Evolutionary conservation across 2,888 invertebrate species (phyloP).

Genomic region (Malthinus seriepunctatus): DNA sequence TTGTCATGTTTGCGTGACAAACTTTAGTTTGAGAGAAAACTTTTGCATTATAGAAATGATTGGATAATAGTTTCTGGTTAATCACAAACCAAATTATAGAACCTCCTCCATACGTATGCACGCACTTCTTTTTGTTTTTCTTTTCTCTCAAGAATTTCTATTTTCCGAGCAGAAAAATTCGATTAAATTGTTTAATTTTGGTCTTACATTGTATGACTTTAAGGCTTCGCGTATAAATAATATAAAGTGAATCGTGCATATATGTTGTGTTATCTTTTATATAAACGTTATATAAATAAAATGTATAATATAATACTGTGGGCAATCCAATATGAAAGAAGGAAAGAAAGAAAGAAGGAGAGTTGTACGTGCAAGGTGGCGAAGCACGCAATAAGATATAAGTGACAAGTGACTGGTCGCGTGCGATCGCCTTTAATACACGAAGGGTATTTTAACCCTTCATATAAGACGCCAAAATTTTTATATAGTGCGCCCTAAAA

Average conservation of each 20-base stretch:
- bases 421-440: constrained; percentile 37
- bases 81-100: no score
- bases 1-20: no score
- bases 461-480: constrained; percentile 4
- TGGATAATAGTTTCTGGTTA: no score
- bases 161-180: no score
- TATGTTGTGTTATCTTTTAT: constrained; percentile 27
- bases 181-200: no score
- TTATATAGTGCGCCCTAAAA: neutral
- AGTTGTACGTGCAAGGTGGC: constrained; percentile 35
- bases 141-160: no score
- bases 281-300: constrained; percentile 20
- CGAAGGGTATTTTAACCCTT: constrained; percentile 16
- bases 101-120: no score
- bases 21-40: no score
- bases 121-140: no score
- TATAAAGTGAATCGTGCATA: constrained; percentile 22
- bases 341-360: constrained; percentile 23
- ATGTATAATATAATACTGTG: constrained; percentile 23
- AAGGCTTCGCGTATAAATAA: constrained; percentile 16
- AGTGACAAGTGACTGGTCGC: constrained; percentile 47
- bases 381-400: constrained; percentile 47
- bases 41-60: no score
- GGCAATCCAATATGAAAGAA: constrained; percentile 17
- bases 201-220: no score